These are phyloP conservation scores for Pseudorhiza aurosa DNA, from an alignment of 30 jellyfish, hydroid and myxozoan species.

Conservation along the genomic window DNA sequence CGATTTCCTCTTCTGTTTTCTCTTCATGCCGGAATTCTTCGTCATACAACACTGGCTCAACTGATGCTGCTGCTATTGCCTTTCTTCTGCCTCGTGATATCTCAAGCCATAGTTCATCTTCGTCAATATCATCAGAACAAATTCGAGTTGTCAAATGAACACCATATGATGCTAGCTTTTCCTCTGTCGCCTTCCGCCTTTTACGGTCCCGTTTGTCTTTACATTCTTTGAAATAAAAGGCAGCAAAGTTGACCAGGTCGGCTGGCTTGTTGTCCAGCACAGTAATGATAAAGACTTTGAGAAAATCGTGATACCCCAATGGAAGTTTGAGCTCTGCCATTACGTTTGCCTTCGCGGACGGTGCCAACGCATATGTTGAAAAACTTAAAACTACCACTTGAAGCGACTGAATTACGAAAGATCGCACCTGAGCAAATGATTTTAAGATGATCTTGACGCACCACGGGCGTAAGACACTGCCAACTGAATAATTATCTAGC, in stretches of 20 bases:
- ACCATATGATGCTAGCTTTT: slow-evolving; percentile 2
- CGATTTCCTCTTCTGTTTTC: slow-evolving; percentile 68
- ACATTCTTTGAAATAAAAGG: slow-evolving; percentile 32
- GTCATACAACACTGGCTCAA: slow-evolving; percentile 66
- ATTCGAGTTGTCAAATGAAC: slow-evolving; percentile 5
- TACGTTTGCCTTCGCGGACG: too few relatives aligned
- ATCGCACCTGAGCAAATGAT: too few relatives aligned
- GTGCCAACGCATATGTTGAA: too few relatives aligned
- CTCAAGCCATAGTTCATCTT: slow-evolving; percentile 22
- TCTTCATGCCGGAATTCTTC: slow-evolving; percentile 46
- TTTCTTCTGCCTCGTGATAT: slow-evolving; percentile 87
- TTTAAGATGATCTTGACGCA: too few relatives aligned
- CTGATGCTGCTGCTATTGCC: slow-evolving; percentile 93
- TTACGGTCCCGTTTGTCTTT: slow-evolving; percentile 9
- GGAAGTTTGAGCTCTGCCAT: too few relatives aligned
- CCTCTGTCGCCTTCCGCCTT: slow-evolving; percentile 15
- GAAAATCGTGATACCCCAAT: slow-evolving; percentile 35
- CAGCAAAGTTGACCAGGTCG: slow-evolving; percentile 64
- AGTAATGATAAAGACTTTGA: slow-evolving; percentile 52
- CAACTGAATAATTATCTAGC: too few relatives aligned
- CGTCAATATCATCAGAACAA: neutral
- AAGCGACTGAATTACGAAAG: too few relatives aligned
- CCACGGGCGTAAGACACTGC: too few relatives aligned
- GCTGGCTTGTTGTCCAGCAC: slow-evolving; percentile 62
- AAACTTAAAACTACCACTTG: too few relatives aligned